Conservation (phyloP, 2,888 invertebrate genomes). For the Hydriomena furcata region DNA sequence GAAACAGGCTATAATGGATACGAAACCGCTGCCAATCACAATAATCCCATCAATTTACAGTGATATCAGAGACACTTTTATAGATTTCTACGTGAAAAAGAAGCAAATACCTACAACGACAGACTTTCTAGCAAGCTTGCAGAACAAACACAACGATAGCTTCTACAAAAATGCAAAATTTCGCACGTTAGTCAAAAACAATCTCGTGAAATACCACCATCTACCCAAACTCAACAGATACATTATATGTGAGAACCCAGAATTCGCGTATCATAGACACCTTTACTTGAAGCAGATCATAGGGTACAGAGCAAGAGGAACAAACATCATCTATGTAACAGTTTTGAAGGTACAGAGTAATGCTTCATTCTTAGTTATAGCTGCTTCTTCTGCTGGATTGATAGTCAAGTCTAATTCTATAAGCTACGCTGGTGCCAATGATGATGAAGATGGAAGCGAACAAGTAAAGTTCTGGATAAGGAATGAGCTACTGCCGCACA, state of each 20-base stretch:
- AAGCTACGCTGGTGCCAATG: neutral
- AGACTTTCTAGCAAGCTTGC: constrained; percentile 13
- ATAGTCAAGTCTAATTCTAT: neutral
- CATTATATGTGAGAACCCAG: constrained; percentile 27
- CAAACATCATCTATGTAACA: constrained; percentile 23
- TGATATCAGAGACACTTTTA: constrained; percentile 23
- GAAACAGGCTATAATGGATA: constrained; percentile 14
- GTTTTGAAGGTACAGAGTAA: neutral
- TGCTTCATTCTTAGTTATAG: constrained; percentile 11
- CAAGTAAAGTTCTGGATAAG: constrained; percentile 21
- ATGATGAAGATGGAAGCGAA: neutral
- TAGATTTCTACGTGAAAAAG: constrained; percentile 17
- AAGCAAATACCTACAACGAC: constrained; percentile 18
- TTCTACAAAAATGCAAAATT: constrained; percentile 16
- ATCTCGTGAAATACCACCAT: constrained; percentile 24
- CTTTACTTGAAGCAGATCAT: constrained; percentile 23
- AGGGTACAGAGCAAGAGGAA: constrained; percentile 8
- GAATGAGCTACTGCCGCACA: constrained; percentile 6
- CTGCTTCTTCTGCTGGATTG: constrained; percentile 16
- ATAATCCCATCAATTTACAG: neutral
- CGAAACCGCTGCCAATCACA: neutral
- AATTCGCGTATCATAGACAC: constrained; percentile 21
- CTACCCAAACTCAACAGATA: constrained; percentile 20
- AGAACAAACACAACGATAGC: neutral
- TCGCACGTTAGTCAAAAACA: constrained; percentile 22